Conservation (phyloP, 2,888 invertebrate species). For the Macrophya alboannulata region DNA sequence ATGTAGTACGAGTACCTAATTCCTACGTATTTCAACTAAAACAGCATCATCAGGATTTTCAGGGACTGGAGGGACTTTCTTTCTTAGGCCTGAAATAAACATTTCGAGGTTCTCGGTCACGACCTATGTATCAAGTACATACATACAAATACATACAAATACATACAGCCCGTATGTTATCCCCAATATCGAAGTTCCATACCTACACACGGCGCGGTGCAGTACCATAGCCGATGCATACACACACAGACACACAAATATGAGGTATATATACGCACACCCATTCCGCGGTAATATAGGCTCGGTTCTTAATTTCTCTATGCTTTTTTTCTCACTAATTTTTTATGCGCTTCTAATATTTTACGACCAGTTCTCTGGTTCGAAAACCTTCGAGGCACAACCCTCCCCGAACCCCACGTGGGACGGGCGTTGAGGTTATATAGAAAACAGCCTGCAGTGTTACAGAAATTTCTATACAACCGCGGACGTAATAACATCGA, state of each 20-base stretch:
- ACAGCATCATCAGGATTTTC: not conserved
- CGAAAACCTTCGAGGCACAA: conserved; percentile 51
- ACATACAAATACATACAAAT: not conserved
- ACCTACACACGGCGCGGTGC: not conserved
- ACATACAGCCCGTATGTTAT: not conserved
- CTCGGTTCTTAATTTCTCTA: conserved; percentile 41
- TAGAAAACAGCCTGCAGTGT: conserved; percentile 5
- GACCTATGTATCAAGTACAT: not conserved
- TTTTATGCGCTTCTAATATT: conserved; percentile 52
- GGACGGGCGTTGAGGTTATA: conserved; percentile 17
- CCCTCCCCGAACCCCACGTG: conserved; percentile 43
- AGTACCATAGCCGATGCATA: not conserved
- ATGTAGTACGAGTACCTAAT: too few species aligned
- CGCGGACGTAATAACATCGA: not conserved
- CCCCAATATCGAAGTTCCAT: not conserved
- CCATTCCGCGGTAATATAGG: conserved; percentile 2
- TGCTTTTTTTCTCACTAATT: conserved; percentile 49
- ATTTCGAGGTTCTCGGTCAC: not conserved
- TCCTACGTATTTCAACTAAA: too few species aligned
- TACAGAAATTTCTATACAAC: not conserved
- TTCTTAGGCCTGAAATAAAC: not conserved
- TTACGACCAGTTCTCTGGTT: conserved; percentile 51
- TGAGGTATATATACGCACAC: not conserved
- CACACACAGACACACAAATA: not conserved
- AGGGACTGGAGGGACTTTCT: not conserved